Conservation (phyloP, 1,140 invertebrate species). For the Camponotus floridanus region DNA sequence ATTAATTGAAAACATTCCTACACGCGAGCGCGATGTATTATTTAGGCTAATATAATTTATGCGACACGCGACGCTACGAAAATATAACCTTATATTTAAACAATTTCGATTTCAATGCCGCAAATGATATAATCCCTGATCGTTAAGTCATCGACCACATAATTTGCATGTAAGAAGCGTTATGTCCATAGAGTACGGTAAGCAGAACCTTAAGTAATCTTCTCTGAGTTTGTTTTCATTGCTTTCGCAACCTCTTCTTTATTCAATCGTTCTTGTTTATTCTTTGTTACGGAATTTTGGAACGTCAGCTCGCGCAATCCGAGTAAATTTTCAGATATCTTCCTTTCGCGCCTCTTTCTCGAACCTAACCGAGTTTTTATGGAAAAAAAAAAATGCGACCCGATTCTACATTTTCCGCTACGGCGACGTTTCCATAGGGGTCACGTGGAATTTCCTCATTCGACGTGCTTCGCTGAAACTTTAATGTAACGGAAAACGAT, state of each 20-base stretch:
- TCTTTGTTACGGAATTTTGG: neutral
- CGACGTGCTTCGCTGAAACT: conserved; percentile 33
- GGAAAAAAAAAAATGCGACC: conserved; percentile 15
- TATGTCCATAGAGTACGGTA: neutral
- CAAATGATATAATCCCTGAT: neutral
- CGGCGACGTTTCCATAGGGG: neutral
- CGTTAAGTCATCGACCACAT: neutral
- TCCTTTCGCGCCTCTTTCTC: neutral
- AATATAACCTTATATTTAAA: neutral
- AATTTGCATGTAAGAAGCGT: neutral
- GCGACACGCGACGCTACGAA: neutral
- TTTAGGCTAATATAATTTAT: neutral
- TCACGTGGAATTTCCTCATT: conserved; percentile 10
- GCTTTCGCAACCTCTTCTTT: neutral
- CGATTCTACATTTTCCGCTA: neutral
- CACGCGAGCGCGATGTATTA: neutral
- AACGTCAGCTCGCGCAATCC: neutral
- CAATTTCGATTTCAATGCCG: neutral
- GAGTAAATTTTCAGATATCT: neutral
- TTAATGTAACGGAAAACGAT: conserved; percentile 68
- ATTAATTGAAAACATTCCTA: conserved; percentile 6
- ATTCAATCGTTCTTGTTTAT: neutral
- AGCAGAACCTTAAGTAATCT: neutral
- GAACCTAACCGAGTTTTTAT: neutral
- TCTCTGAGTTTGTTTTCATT: neutral